phyloP scores from a whole-genome alignment of 2,113 vertebrate genomes.

The Urocolius indicus region DNA sequence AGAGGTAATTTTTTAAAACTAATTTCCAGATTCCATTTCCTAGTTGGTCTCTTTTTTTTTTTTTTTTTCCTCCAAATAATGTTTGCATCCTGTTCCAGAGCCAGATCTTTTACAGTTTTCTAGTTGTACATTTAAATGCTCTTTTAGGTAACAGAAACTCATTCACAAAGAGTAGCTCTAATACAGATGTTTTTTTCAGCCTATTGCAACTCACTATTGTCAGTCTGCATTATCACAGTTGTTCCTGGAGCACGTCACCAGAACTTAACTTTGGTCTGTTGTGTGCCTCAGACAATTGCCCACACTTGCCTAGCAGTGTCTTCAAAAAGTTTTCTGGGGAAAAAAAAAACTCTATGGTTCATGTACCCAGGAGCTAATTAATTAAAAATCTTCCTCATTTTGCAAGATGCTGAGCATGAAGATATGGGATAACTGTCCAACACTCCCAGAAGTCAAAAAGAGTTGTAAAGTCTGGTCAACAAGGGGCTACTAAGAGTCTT shows the following conservation, averaged over 20 bases:
- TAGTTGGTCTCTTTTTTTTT: not conserved
- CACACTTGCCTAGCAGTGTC: not conserved
- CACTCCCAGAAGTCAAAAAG: not conserved
- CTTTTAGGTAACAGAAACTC: not conserved
- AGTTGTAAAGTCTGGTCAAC: not conserved
- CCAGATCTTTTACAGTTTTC: not conserved
- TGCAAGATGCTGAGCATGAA: not conserved
- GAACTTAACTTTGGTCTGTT: not conserved
- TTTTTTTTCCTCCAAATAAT: accelerated
- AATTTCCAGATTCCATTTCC: slow-evolving; percentile 25
- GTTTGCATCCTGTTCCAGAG: not conserved
- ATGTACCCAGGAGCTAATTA: not conserved
- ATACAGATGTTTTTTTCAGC: not conserved
- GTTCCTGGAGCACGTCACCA: not conserved
- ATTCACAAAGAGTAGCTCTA: not conserved
- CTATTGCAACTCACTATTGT: not conserved
- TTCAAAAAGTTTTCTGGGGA: not conserved
- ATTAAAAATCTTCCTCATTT: not conserved
- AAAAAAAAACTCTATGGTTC: not conserved
- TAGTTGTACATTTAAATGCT: not conserved
- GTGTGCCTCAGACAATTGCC: not conserved
- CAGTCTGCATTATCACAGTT: not conserved
- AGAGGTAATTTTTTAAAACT: not conserved
- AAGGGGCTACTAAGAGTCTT: not conserved
- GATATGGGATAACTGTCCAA: not conserved